These are phyloP conservation scores for Sarcoramphus papa DNA, from an alignment of 2,797 vertebrate species.

Conservation along the genomic window DNA sequence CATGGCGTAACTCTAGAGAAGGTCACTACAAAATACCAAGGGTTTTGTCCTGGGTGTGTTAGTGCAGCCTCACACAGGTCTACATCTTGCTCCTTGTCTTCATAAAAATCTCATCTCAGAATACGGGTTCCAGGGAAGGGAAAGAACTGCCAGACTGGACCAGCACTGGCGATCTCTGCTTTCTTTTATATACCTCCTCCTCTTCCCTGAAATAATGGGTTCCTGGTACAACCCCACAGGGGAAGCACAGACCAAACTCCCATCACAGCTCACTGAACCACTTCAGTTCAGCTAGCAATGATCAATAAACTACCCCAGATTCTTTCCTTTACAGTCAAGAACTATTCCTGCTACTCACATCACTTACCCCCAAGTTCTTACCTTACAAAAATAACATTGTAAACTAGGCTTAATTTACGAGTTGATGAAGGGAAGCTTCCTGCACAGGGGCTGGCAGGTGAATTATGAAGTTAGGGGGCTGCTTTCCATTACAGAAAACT, in stretches of 20 bases:
- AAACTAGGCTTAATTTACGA: not conserved
- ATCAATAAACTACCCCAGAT: not conserved
- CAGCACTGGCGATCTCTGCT: not conserved
- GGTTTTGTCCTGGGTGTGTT: not conserved
- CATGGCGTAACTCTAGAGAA: not conserved
- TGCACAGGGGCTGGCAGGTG: not conserved
- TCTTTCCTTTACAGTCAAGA: not conserved
- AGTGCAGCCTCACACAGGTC: not conserved
- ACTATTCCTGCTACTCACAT: not conserved
- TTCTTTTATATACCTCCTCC: not conserved
- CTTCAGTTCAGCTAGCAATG: not conserved
- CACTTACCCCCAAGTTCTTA: not conserved
- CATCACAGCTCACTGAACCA: not conserved
- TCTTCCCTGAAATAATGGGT: not conserved
- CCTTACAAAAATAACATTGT: slow-evolving; percentile 7
- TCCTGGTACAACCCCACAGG: not conserved
- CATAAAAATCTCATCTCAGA: not conserved
- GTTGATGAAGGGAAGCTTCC: not conserved
- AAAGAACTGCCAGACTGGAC: not conserved
- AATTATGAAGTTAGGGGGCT: not conserved
- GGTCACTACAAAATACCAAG: not conserved
- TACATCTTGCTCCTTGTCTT: not conserved
- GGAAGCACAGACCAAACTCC: not conserved
- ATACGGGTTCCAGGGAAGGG: not conserved
- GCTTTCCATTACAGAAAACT: not conserved